Percentiles rank a stretch among this genome's conserved stretches.
These are phyloP conservation scores for Nymphalis urticae DNA, from an alignment of 2,888 invertebrate genomes.

Conservation along the genomic window DNA sequence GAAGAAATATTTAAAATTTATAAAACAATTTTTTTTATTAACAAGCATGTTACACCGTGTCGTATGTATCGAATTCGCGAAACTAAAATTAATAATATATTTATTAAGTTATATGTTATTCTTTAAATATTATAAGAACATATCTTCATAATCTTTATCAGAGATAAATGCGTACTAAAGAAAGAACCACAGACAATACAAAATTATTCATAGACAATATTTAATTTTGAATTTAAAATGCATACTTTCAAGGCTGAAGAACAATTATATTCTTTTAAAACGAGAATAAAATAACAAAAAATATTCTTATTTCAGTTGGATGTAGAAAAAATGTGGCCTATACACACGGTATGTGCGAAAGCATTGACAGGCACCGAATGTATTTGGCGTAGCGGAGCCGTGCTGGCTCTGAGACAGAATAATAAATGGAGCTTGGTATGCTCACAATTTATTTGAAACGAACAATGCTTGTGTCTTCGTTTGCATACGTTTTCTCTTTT, in stretches of 20 bases:
- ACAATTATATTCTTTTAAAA: background rate
- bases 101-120: too few relatives aligned
- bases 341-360: slow-evolving; percentile 51
- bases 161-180: too few relatives aligned
- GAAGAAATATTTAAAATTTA: too few relatives aligned
- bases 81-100: too few relatives aligned
- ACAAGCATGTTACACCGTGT: too few relatives aligned
- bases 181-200: too few relatives aligned
- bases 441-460: slow-evolving; percentile 1
- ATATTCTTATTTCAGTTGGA: slow-evolving; percentile 45
- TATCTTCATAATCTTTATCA: too few relatives aligned
- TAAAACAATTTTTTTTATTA: too few relatives aligned
- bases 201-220: too few relatives aligned
- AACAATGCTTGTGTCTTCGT: background rate
- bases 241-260: background rate
- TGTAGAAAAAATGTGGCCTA: slow-evolving; percentile 51
- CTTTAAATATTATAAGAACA: too few relatives aligned
- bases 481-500: background rate
- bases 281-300: background rate
- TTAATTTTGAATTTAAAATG: too few relatives aligned
- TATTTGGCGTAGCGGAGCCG: slow-evolving; percentile 54
- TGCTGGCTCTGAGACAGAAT: slow-evolving; percentile 47
- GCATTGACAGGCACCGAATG: slow-evolving; percentile 47
- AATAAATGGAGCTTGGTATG: slow-evolving; percentile 53
- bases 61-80: too few relatives aligned